Conservation (phyloP, 2,888 invertebrate genomes). For the Hybos culiciformis region DNA sequence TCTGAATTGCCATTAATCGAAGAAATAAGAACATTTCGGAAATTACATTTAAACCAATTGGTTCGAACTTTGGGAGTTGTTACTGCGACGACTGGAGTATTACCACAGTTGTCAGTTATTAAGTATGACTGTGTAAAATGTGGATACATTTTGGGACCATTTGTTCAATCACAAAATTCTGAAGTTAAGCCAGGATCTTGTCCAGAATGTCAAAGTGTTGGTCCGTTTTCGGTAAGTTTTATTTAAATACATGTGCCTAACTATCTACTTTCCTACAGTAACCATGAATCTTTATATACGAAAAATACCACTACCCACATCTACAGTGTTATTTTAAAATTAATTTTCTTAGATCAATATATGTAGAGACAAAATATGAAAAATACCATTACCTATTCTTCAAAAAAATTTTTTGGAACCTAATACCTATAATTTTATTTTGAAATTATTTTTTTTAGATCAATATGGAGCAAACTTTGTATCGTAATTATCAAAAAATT, state of each 20-base stretch:
- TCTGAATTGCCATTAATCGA: constrained; percentile 91
- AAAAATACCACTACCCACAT: too few species aligned
- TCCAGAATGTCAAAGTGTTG: constrained; percentile 93
- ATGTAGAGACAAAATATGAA: too few species aligned
- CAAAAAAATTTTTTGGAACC: not conserved
- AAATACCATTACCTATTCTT: too few species aligned
- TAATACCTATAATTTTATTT: not conserved
- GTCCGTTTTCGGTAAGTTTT: constrained; percentile 71
- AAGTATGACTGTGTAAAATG: constrained; percentile 97
- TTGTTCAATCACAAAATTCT: constrained; percentile 80
- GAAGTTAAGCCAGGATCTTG: constrained; percentile 95
- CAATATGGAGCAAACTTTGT: constrained; percentile 98
- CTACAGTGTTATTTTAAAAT: not conserved
- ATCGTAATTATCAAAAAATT: constrained; percentile 95
- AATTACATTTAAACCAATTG: constrained; percentile 83
- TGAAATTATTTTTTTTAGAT: constrained; percentile 46
- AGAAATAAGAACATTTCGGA: constrained; percentile 83
- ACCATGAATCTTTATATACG: not conserved
- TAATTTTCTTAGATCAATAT: not conserved
- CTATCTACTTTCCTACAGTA: not conserved
- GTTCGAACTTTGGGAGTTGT: constrained; percentile 91
- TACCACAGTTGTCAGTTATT: constrained; percentile 89
- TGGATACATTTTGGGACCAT: constrained; percentile 89
- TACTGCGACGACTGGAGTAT: constrained; percentile 84
- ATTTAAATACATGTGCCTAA: not conserved